A percentile compares a stretch with the other conserved stretches of the same genome.
Conservation (phyloP, 2,797 vertebrate genomes). For the Ispidina picta region DNA sequence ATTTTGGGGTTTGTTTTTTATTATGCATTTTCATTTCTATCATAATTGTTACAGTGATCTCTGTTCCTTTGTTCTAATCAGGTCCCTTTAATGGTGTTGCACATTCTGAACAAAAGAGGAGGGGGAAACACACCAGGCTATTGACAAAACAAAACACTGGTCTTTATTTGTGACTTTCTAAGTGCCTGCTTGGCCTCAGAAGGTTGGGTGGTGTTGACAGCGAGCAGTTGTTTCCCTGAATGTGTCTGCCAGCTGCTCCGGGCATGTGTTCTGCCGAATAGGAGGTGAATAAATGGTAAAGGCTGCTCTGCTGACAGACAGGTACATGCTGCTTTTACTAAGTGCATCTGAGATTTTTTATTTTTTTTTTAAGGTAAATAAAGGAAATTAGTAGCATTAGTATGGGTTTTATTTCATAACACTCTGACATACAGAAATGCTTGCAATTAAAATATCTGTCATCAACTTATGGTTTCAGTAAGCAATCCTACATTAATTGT, state of each 20-base stretch:
- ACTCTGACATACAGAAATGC: slow-evolving; percentile 36
- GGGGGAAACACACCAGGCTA: slow-evolving; percentile 65
- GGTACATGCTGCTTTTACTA: slow-evolving; percentile 83
- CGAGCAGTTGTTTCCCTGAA: slow-evolving; percentile 85
- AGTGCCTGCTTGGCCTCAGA: slow-evolving; percentile 79
- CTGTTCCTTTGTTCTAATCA: slow-evolving; percentile 63
- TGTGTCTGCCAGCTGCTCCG: slow-evolving; percentile 87
- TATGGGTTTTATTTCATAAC: slow-evolving; percentile 63
- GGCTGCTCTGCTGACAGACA: slow-evolving; percentile 88
- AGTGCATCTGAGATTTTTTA: slow-evolving; percentile 77
- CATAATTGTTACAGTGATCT: slow-evolving; percentile 80
- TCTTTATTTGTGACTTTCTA: slow-evolving; percentile 80
- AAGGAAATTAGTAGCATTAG: slow-evolving; percentile 79
- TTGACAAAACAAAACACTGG: slow-evolving; percentile 82
- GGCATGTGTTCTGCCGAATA: slow-evolving; percentile 77
- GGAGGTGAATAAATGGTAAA: slow-evolving; percentile 82
- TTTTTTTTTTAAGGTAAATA: slow-evolving; percentile 71
- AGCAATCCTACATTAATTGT: slow-evolving; percentile 65
- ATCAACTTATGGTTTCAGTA: slow-evolving; percentile 74
- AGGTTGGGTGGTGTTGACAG: slow-evolving; percentile 87
- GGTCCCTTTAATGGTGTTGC: slow-evolving; percentile 49
- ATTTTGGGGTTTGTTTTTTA: slow-evolving; percentile 75
- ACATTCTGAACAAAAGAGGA: slow-evolving; percentile 63
- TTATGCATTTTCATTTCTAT: slow-evolving; percentile 84
- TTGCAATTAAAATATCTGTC: slow-evolving; percentile 78